phyloP scores from a whole-genome alignment of 2,888 invertebrate genomes.

The Carabus problematicus region DNA sequence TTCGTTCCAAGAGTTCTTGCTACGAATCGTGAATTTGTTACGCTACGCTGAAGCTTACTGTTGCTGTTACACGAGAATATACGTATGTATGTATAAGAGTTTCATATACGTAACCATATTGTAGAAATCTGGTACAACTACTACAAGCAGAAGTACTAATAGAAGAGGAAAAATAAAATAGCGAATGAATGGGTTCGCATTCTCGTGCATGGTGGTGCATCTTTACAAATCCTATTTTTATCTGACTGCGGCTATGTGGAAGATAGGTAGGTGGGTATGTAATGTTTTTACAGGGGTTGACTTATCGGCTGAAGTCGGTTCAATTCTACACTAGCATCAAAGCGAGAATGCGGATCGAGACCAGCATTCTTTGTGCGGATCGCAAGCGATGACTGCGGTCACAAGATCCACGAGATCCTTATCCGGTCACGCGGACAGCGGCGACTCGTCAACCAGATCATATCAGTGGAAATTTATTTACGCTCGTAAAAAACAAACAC shows the following conservation, averaged over 20 bases:
- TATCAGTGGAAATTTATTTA: slow-evolving; percentile 19
- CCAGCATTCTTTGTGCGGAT: slow-evolving; percentile 13
- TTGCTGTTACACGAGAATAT: too few species aligned
- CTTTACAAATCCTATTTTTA: not conserved
- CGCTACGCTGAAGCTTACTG: too few species aligned
- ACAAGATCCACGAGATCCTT: slow-evolving; percentile 13
- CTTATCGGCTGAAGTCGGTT: slow-evolving; percentile 14
- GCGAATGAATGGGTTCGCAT: too few species aligned
- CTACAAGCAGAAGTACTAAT: too few species aligned
- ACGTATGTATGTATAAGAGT: too few species aligned
- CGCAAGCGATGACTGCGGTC: slow-evolving; percentile 6
- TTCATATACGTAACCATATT: too few species aligned
- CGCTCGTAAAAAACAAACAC: slow-evolving; percentile 19
- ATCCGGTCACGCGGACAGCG: slow-evolving; percentile 21
- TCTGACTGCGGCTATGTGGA: not conserved
- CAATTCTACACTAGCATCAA: slow-evolving; percentile 19
- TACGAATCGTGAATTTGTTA: too few species aligned
- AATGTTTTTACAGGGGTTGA: slow-evolving; percentile 18
- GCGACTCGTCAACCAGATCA: slow-evolving; percentile 19
- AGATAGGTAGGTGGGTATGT: not conserved
- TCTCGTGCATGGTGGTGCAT: too few species aligned
- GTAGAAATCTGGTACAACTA: too few species aligned
- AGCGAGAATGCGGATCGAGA: slow-evolving; percentile 10
- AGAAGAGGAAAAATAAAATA: too few species aligned
- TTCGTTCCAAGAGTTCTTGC: too few species aligned